Base-by-base conservation (phyloP, 2,113 vertebrate genomes). In the Dipodomys spectabilis region DNA sequence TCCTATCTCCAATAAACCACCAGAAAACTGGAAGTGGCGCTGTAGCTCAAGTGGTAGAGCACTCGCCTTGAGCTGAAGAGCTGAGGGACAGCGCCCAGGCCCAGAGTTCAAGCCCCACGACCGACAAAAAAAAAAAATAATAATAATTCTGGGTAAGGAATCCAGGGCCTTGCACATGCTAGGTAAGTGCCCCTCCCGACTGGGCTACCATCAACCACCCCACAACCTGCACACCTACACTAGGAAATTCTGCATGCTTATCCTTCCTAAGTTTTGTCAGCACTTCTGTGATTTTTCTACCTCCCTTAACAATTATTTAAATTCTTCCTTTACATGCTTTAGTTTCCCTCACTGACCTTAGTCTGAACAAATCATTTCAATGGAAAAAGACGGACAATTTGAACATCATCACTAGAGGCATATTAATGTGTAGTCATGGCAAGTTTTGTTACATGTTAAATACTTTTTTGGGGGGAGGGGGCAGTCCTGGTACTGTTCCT, bases 281-380 rank as follows among this genome's bases (percentile, higher is more conserved):
- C 25, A 39, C 23, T 30, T 60, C 11, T 28, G 3, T 25, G 32
- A 39, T 44, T 75, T 57, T 13, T 64, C 53, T 67, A 91, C 8
- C 64, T 72, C 74, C 30, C 60, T 28, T n/a, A 5, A 45, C 22
- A 83, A 57, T 18, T 79, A 53, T 71, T 80, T 67, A 44, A 80
- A 5, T 10, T 53, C 28, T 82, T 44, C 62, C 16, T 92, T 64
- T 74, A 3, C 23, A 28, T 87, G 12, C 65, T 95, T 88, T 67
- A 28, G 19, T 78, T 91, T 95, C 91, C 72, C 39, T 92, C 71
- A 82, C 25, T 78, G 67, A 92, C 23, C 30, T 69, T 22, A 86
- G 28, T 7, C 49, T 79, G 25, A 88, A 30, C 39, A 72, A 86
- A 77, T 28, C 30, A 79, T 79, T 93, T 85, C 49, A 85, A 12